A percentile compares a stretch with the other conserved stretches of the same genome.
phyloP scores from a whole-genome alignment of 2,797 vertebrate genomes.

The Chelon labrosus region DNA sequence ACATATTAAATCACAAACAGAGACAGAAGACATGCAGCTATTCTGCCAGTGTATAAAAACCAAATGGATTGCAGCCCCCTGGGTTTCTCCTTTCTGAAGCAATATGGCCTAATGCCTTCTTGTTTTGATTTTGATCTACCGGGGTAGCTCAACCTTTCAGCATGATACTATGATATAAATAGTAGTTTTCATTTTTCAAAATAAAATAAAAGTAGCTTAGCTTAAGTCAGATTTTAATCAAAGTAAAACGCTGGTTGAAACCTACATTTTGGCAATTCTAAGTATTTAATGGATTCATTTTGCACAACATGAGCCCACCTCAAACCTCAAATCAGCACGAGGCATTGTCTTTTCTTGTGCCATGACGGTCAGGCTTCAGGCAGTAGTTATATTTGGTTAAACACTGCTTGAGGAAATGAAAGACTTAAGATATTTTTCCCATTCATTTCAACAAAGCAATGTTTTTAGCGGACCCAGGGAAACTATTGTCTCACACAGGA shows the following conservation, averaged over 20 bases:
- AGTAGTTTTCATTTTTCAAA: too few relatives aligned
- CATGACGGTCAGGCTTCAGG: not conserved
- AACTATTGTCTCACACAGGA: not conserved
- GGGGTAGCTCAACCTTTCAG: not conserved
- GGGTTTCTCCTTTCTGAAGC: slow-evolving; percentile 1
- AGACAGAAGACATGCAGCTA: slow-evolving; percentile 15
- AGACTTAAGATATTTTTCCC: not conserved
- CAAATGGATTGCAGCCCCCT: slow-evolving; percentile 15
- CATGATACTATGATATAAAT: not conserved
- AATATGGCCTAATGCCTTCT: not conserved
- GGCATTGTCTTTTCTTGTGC: not conserved
- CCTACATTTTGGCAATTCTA: too few relatives aligned
- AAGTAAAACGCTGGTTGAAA: too few relatives aligned
- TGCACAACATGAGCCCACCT: too few relatives aligned
- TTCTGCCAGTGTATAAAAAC: slow-evolving; percentile 11
- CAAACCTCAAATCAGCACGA: too few relatives aligned
- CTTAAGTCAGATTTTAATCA: not conserved
- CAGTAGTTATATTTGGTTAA: not conserved
- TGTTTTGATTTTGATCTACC: not conserved
- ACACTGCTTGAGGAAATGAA: not conserved
- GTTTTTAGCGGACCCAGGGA: not conserved
- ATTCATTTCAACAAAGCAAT: not conserved
- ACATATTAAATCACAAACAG: slow-evolving; percentile 20
- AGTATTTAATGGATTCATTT: too few relatives aligned
- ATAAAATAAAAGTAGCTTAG: not conserved